Evolutionary conservation across 2,797 vertebrate genomes (phyloP).

Genomic region (Esox masquinongy): DNA sequence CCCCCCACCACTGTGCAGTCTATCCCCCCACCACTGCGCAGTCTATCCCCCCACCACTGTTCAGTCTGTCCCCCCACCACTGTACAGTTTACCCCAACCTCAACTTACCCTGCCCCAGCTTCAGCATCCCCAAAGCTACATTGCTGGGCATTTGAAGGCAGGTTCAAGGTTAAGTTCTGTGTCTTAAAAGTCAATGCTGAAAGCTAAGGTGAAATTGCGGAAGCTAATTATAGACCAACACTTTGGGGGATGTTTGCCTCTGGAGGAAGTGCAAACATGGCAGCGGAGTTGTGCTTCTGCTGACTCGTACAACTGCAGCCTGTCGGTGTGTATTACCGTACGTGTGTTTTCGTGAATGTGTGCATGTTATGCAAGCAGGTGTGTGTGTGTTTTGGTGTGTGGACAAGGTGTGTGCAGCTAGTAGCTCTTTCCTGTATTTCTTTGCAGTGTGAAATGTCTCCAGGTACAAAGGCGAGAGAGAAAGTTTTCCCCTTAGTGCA

Average conservation of each 20-base stretch:
- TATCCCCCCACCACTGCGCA: too few species aligned
- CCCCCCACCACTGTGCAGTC: too few species aligned
- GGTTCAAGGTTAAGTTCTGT: slow-evolving; percentile 70
- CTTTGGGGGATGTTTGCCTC: slow-evolving; percentile 53
- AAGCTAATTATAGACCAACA: slow-evolving; percentile 67
- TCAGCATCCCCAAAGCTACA: background rate
- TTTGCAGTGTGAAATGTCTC: slow-evolving; percentile 67
- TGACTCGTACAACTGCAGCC: slow-evolving; percentile 45
- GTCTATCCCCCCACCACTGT: too few species aligned
- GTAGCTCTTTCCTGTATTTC: slow-evolving; percentile 45
- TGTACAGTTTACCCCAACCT: background rate
- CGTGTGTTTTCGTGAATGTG: slow-evolving; percentile 9
- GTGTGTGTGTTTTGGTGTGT: slow-evolving; percentile 7
- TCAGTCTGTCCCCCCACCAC: too few species aligned
- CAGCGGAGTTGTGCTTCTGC: slow-evolving; percentile 56
- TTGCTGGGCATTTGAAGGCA: slow-evolving; percentile 42
- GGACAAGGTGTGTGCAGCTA: slow-evolving; percentile 20
- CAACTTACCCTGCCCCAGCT: too few species aligned
- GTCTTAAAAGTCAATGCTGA: slow-evolving; percentile 55
- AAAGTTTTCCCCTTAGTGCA: slow-evolving; percentile 74
- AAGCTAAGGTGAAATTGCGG: slow-evolving; percentile 58
- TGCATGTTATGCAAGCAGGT: slow-evolving; percentile 22
- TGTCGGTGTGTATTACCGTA: slow-evolving; percentile 13
- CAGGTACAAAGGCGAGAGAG: slow-evolving; percentile 64
- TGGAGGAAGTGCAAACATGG: slow-evolving; percentile 50